Percentiles rank a stretch among this genome's conserved stretches.
These are phyloP conservation scores for Neelides sp. DNA, from an alignment of 1,140 invertebrate species.

Conservation along the genomic window DNA sequence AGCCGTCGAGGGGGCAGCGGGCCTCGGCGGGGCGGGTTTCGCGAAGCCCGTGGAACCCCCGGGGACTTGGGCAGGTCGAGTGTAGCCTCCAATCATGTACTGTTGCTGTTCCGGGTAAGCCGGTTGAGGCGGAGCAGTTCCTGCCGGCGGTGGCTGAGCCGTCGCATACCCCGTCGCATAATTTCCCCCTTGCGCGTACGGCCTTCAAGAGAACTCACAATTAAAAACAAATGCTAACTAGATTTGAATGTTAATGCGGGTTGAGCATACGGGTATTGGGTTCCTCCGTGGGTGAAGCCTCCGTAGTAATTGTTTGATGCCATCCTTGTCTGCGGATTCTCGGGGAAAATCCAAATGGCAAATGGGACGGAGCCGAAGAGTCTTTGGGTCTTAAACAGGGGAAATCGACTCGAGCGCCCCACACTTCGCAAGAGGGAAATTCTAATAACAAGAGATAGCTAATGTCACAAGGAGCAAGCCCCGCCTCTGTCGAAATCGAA, in stretches of 20 bases:
- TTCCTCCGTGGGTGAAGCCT: constrained; percentile 76
- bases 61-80: constrained; percentile 20
- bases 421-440: too few relatives aligned
- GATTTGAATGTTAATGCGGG: constrained; percentile 30
- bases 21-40: constrained; percentile 54
- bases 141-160: constrained; percentile 9
- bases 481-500: too few relatives aligned
- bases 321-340: constrained; percentile 41
- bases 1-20: constrained; percentile 54
- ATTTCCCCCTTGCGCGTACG: not conserved
- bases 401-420: too few relatives aligned
- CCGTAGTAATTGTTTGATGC: constrained; percentile 86
- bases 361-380: too few relatives aligned
- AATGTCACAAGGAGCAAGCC: too few relatives aligned
- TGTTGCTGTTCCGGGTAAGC: constrained; percentile 1
- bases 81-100: constrained; percentile 26
- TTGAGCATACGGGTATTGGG: constrained; percentile 66
- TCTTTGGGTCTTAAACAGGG: too few relatives aligned
- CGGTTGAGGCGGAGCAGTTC: not conserved
- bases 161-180: constrained; percentile 8
- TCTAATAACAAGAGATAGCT: too few relatives aligned
- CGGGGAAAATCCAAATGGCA: not conserved
- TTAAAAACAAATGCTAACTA: constrained; percentile 33
- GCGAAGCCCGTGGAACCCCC: constrained; percentile 37
- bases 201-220: constrained; percentile 25